A percentile compares a stretch with the other conserved stretches of the same genome.
These are phyloP conservation scores for Zosterops japonicus DNA, from an alignment of 2,113 vertebrate species.

Conservation along the genomic window DNA sequence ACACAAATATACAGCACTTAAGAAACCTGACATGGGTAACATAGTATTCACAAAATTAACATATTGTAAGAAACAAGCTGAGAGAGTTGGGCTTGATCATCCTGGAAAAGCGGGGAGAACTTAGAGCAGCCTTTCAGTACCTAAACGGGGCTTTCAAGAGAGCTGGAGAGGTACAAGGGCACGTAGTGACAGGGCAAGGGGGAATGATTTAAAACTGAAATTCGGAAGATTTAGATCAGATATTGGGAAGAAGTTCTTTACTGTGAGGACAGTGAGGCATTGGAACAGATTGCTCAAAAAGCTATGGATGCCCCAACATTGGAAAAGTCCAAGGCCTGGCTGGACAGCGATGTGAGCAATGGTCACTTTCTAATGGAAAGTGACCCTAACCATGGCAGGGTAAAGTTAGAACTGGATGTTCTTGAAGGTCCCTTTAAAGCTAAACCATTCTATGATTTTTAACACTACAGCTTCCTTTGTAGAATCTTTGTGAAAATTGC, in stretches of 20 bases:
- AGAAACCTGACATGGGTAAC: not conserved
- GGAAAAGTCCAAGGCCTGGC: not conserved
- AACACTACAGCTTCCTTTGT: not conserved
- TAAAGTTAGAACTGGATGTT: not conserved
- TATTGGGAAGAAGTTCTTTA: not conserved
- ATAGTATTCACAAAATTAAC: not conserved
- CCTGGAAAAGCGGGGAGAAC: not conserved
- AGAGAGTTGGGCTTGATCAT: not conserved
- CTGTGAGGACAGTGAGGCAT: not conserved
- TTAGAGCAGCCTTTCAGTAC: not conserved
- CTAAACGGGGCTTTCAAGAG: not conserved
- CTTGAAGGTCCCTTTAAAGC: not conserved
- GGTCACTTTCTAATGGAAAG: not conserved
- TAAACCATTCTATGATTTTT: not conserved
- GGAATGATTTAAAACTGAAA: not conserved
- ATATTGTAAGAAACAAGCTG: not conserved
- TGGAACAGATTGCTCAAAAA: not conserved
- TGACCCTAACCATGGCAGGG: not conserved
- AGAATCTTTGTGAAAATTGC: not conserved
- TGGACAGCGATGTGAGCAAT: not conserved
- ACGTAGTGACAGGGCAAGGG: not conserved
- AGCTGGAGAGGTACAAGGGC: not conserved
- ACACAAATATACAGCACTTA: not conserved
- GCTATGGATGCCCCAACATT: not conserved
- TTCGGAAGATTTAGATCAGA: not conserved